These are phyloP conservation scores for Siphamia tubifer DNA, from an alignment of 2,113 vertebrate species.

Conservation along the genomic window DNA sequence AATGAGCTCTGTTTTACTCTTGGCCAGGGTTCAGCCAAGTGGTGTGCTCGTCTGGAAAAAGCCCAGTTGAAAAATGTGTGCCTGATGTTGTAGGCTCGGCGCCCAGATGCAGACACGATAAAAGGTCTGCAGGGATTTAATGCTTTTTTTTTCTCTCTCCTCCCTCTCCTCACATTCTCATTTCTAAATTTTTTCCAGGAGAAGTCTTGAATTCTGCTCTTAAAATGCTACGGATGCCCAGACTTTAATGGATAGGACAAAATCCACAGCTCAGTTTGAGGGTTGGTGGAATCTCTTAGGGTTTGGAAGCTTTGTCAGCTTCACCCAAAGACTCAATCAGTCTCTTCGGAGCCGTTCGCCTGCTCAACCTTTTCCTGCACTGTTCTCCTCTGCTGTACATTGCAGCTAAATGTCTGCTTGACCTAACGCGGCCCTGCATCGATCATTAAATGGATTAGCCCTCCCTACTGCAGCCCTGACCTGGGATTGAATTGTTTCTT, in stretches of 20 bases:
- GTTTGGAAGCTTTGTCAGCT: conserved; percentile 35
- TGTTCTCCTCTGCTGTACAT: neutral
- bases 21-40: conserved; percentile 69
- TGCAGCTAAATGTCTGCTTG: conserved; percentile 60
- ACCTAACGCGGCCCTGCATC: conserved; percentile 30
- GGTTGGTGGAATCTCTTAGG: conserved; percentile 12
- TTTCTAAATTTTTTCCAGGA: conserved; percentile 29
- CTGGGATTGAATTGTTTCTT: conserved; percentile 23
- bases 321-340: conserved; percentile 52
- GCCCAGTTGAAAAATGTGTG: conserved; percentile 74
- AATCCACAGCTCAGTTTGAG: conserved; percentile 23
- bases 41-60: conserved; percentile 71
- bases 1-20: conserved; percentile 74
- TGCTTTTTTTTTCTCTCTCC: neutral
- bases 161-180: neutral
- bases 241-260: conserved; percentile 36
- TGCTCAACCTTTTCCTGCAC: neutral
- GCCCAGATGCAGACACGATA: conserved; percentile 78
- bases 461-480: neutral
- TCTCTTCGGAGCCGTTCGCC: conserved; percentile 25
- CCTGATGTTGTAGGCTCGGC: conserved; percentile 75
- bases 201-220: conserved; percentile 39
- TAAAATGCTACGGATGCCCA: conserved; percentile 5
- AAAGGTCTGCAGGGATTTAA: conserved; percentile 70
- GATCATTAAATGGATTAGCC: conserved; percentile 53